Conservation (phyloP, 2,113 vertebrate genomes). For the Passer montanus region DNA sequence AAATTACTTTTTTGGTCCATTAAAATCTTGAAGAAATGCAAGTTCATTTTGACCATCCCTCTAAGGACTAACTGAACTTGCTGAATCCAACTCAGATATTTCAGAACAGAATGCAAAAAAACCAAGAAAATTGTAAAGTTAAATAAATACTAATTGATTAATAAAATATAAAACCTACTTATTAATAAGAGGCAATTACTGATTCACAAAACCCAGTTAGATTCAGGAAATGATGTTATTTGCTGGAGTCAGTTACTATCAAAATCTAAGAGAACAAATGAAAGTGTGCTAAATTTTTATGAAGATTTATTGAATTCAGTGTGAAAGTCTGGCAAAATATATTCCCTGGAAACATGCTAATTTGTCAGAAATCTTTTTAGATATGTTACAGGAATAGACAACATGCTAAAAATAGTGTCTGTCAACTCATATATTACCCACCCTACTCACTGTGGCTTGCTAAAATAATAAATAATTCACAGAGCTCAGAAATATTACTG, state of each 20-base stretch:
- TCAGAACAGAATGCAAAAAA: not conserved
- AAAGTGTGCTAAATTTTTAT: not conserved
- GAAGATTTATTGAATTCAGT: not conserved
- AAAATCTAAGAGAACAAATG: not conserved
- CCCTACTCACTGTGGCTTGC: not conserved
- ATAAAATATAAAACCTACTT: not conserved
- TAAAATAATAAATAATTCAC: not conserved
- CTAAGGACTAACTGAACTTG: conserved; percentile 63
- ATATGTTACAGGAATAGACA: not conserved
- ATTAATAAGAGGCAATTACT: not conserved
- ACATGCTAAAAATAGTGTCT: not conserved
- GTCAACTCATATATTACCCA: not conserved
- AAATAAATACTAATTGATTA: not conserved
- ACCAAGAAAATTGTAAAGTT: not conserved
- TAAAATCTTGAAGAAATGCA: conserved; percentile 66
- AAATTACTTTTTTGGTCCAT: conserved; percentile 56
- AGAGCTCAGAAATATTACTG: not conserved
- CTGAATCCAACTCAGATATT: conserved; percentile 62
- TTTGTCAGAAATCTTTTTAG: not conserved
- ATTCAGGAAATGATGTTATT: not conserved
- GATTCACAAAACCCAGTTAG: not conserved
- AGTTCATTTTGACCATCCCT: conserved; percentile 65
- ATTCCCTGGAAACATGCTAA: not conserved
- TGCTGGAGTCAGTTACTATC: not conserved
- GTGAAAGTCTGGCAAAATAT: not conserved